Evolutionary conservation across 1,140 invertebrate genomes (phyloP), one percentile per base, ranked within the genome.

Genomic region (Meloidogyne exigua): DNA sequence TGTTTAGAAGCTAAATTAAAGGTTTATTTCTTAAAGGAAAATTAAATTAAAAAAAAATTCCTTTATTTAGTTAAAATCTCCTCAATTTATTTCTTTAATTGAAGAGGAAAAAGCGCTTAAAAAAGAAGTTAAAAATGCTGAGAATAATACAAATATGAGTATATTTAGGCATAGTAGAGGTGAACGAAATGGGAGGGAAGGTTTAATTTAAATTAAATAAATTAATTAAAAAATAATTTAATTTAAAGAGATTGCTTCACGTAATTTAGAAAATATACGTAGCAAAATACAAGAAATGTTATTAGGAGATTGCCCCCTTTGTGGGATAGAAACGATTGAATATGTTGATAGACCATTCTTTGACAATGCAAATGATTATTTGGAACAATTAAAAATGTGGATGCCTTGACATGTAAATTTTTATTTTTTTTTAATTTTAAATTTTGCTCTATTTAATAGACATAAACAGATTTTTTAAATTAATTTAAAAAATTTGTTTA

Each of bases 271-370:
- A 23, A 25, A 7, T 25, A 67, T 76, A 13, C 23, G 62, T 13
- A 65, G 68, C 23, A 44, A 67, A 62, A 68, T 84, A 13, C 86
- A 88, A 90, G 89, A 81, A 91, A 89, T 97, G 0, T 89, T 97
- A 11, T 94, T 94, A 1, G 91, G 91, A 9, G 95, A 98, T 88
- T 98, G 95, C 88, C 89, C 95, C 0, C 95, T 93, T 87, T 98
- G 95, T 89, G 95, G 95, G 11, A 93, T 94, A 83, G 90, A 93
- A 81, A 94, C 96, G 91, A 95, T 98, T 79, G 91, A 86, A 83
- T 88, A 57, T 57, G n/a, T 57, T 18, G 12, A 57, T 57, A 57
- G 3, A 57, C 49, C 49, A 0, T 57, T 57, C 21, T 57, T 57
- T 21, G 49, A 57, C 13, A 57, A 9, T 57, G 49, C 18, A 57